Evolutionary conservation across 2,113 vertebrate species (phyloP).

Genomic region (Hystrix brachyura): DNA sequence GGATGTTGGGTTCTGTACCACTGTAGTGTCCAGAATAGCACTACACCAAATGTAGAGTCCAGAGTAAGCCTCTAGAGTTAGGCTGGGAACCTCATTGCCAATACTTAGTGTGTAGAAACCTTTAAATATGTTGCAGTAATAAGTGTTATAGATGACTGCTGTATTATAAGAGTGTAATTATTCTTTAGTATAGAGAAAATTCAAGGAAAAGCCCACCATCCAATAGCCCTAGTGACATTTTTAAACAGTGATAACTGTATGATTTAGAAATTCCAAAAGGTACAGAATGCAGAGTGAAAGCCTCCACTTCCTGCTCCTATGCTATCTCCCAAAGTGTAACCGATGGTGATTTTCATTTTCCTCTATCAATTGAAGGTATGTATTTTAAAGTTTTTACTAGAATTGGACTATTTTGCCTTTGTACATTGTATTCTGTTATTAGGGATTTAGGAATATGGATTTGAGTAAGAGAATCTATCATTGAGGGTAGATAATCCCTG

Average conservation of each 20-base stretch:
- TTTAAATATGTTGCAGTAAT: not conserved
- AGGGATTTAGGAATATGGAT: not conserved
- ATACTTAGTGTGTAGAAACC: not conserved
- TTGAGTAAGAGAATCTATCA: slow-evolving; percentile 22
- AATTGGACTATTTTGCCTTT: not conserved
- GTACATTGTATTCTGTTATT: not conserved
- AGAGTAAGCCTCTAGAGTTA: not conserved
- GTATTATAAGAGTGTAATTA: not conserved
- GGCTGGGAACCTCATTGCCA: not conserved
- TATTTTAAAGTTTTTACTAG: not conserved
- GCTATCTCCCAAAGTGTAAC: not conserved
- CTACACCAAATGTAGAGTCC: not conserved
- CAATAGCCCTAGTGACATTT: not conserved
- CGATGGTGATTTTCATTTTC: not conserved
- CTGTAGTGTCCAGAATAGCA: not conserved
- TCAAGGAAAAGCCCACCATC: not conserved
- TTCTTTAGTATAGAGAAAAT: slow-evolving; percentile 30
- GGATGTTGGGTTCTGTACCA: not conserved
- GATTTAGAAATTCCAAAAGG: slow-evolving; percentile 26
- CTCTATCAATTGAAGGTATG: not conserved
- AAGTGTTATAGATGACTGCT: not conserved
- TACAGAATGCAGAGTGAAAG: not conserved
- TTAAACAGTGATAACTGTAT: not conserved
- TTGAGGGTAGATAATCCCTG: not conserved
- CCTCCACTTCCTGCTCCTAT: accelerated